phyloP scores from a whole-genome alignment of 1,140 invertebrate species.

The Chrysoperla carnea region DNA sequence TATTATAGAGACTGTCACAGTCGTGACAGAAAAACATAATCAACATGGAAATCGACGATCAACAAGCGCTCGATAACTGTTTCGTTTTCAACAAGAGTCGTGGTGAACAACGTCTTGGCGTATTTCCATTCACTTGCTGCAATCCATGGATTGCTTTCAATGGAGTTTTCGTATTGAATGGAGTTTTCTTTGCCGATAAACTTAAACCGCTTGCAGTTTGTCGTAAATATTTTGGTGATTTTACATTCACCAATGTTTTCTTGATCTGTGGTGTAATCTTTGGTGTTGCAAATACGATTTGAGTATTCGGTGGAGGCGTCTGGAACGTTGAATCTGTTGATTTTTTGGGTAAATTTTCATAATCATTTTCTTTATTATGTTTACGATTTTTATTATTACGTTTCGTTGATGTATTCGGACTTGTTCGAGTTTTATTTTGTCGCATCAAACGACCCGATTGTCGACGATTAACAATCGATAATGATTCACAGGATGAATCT shows the following conservation, averaged over 20 bases:
- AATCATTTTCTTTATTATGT: conserved; percentile 3
- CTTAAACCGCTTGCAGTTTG: conserved; percentile 4
- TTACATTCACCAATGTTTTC: conserved; percentile 7
- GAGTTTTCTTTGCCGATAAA: conserved; percentile 1
- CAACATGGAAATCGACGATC: not conserved
- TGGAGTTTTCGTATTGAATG: conserved; percentile 8
- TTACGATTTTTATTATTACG: conserved; percentile 3
- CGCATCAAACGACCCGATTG: conserved; percentile 3
- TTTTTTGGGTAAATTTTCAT: not conserved
- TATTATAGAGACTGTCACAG: too few species aligned
- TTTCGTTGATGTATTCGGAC: conserved; percentile 1
- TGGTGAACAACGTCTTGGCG: not conserved
- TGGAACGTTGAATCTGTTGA: not conserved
- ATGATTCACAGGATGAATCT: not conserved
- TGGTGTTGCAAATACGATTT: conserved; percentile 7
- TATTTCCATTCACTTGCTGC: not conserved
- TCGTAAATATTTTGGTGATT: conserved; percentile 10
- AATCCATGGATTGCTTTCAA: conserved; percentile 6
- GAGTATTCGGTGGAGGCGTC: conserved; percentile 1
- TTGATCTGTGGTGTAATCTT: conserved; percentile 14
- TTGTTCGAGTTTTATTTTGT: conserved; percentile 7
- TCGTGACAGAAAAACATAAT: too few species aligned
- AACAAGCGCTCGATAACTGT: not conserved
- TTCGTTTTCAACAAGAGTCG: not conserved
- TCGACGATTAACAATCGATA: conserved; percentile 2